Evolutionary conservation across 2,888 invertebrate species (phyloP), one percentile per base, ranked within the genome.

Genomic region (Scaptomyza reducta): DNA sequence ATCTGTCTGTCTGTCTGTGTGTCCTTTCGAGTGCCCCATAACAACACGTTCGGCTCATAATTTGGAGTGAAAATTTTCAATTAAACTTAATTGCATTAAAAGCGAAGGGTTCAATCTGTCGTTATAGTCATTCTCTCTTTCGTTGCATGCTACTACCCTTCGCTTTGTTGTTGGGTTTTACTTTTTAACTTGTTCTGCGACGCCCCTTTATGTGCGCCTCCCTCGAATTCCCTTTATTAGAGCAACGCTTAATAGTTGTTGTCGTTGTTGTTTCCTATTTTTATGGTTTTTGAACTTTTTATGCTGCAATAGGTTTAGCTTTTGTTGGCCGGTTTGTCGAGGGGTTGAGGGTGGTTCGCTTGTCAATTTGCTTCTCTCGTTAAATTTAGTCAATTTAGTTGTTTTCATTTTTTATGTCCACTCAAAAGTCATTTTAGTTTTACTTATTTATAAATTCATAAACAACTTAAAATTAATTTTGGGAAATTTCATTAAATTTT

Each of bases 21-120:
- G 41, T 41, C 41, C 41, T 54, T 57, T 72, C 51, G 50, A 50
- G 62, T 49, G 67, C 47, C 57, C 61, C 74, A 77, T 68, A 70
- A 82, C 73, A 80, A 80, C 85, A 85, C 85, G 85, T 85, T 85
- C 85, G 79, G 51, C 89, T 89, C 87, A 86, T 86, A 86, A 89
- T 86, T 89, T 87, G 77, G 86, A 86, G 85, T 88, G 85, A 81
- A 86, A 85, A 86, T 86, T 86, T 86, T 86, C 89, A 86, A 86
- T 86, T 86, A 87, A 86, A 87, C 89, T 87, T 86, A 86, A 86
- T 86, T 86, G 85, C 85, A 81, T 88, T 88, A 84, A 84, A 84
- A 87, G 88, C 88, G 87, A 84, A 84, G 84, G 88, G 84, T 84
- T 84, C 88, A 84, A 84, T 84, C 84, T 84, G 88, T 80, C 84